Base-by-base conservation (phyloP, 2,113 vertebrate species). In the Aphelocoma coerulescens region DNA sequence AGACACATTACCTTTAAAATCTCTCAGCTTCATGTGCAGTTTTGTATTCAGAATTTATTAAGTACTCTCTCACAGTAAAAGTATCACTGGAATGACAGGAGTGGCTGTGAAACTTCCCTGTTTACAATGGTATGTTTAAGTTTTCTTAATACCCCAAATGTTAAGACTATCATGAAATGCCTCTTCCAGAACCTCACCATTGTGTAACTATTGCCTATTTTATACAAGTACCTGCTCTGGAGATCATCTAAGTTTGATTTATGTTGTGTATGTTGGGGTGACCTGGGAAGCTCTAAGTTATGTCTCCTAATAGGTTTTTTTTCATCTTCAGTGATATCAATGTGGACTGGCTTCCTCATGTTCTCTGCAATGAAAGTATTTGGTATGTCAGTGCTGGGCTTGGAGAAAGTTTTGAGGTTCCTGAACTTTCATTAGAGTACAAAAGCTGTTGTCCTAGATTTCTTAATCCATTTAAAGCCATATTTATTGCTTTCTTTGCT, bases 211-310 rank as follows among this genome's bases (percentile, higher is more conserved):
- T 18, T 30, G 49, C 14, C 30, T 52, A 1, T 63, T 76, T 86
- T 58, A 81, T 55, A 84, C 35, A 96, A 93, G 49, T 98, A 98
- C 99, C 97, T 98, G 91, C 83, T 95, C 83, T 98, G 97, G 51
- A 97, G 94, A 63, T 98, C 98, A 52, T 97, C 97, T 57, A 99
- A 97, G 68, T 85, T 97, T 90, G 98, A 94, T 24, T 85, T 93
- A n/a, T 98, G 97, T 41, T 98, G 98, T 44, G 52, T 46, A 68
- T 88, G 91, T 37, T 97, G 94, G n/a, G 99, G 99, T 65, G 99
- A 99, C 73, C 91, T 90, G 5, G 99, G 98, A 84, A 99, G 97
- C 24, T 99, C 98, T 80, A 98, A 77, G 23, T 97, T 95, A 51
- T 96, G 79, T 24, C 96, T 98, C 80, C 92, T 92, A 35, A 88